These are phyloP conservation scores for Eubasilissa regina DNA, from an alignment of 1,140 invertebrate species.

Conservation along the genomic window DNA sequence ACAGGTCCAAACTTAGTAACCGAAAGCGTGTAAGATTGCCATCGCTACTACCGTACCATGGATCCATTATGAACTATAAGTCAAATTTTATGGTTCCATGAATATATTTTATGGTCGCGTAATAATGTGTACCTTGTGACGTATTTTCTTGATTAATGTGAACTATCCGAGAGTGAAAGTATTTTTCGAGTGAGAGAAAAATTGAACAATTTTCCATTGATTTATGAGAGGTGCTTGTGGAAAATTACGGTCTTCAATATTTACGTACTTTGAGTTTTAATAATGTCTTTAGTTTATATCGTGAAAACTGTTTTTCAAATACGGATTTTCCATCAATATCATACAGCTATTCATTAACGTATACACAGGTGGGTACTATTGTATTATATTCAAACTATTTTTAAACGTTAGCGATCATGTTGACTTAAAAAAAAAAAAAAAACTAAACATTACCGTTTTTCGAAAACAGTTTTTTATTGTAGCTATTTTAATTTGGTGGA, in stretches of 20 bases:
- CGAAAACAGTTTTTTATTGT: too few species aligned
- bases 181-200: constrained; percentile 22
- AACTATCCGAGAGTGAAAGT: constrained; percentile 28
- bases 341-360: background rate
- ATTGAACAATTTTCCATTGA: constrained; percentile 13
- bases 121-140: constrained; percentile 22
- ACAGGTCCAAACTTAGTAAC: constrained; percentile 2
- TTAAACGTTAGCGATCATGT: too few species aligned
- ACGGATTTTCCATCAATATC: background rate
- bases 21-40: constrained; percentile 20
- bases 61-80: constrained; percentile 34
- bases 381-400: too few species aligned
- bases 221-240: background rate
- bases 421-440: too few species aligned
- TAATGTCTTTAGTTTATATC: background rate
- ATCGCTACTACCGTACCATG: constrained; percentile 14
- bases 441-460: too few species aligned
- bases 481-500: too few species aligned
- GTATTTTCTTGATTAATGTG: constrained; percentile 14
- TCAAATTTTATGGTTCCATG: constrained; percentile 28
- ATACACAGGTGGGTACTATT: too few species aligned
- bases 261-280: background rate
- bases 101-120: constrained; percentile 7
- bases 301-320: background rate
- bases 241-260: background rate